These are phyloP conservation scores for Oxyura jamaicensis DNA, from an alignment of 2,113 vertebrate genomes.

Conservation along the genomic window DNA sequence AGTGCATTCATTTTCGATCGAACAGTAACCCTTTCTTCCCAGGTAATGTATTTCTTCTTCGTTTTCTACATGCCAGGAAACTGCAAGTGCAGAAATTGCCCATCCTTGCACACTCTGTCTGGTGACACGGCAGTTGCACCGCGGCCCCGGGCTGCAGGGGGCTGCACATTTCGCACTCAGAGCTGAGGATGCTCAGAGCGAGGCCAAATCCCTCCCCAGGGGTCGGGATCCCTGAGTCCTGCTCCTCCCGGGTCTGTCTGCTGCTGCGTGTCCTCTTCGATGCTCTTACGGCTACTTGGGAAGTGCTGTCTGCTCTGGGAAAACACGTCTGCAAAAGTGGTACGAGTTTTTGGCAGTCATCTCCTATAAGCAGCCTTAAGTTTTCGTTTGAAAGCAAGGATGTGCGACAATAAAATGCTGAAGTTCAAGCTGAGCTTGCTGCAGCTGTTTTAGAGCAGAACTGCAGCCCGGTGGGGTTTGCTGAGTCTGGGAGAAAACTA, in stretches of 20 bases:
- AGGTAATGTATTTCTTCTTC: not conserved
- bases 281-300: not conserved
- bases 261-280: not conserved
- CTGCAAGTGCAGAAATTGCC: not conserved
- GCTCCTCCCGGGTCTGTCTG: not conserved
- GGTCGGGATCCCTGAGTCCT: not conserved
- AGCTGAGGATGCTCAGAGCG: not conserved
- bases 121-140: not conserved
- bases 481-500: not conserved
- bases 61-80: not conserved
- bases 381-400: not conserved
- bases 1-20: constrained; percentile 47
- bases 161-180: not conserved
- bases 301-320: not conserved
- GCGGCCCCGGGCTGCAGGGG: too few species aligned
- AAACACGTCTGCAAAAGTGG: not conserved
- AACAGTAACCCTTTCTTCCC: constrained; percentile 66
- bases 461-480: not conserved
- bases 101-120: not conserved
- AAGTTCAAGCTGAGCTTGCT: not conserved
- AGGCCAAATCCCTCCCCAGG: not conserved
- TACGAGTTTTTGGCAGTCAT: not conserved
- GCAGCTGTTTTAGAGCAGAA: not conserved
- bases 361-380: not conserved
- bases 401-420: not conserved